Evolutionary conservation across 2,797 vertebrate genomes (phyloP).

Genomic region (Fundulus diaphanus): DNA sequence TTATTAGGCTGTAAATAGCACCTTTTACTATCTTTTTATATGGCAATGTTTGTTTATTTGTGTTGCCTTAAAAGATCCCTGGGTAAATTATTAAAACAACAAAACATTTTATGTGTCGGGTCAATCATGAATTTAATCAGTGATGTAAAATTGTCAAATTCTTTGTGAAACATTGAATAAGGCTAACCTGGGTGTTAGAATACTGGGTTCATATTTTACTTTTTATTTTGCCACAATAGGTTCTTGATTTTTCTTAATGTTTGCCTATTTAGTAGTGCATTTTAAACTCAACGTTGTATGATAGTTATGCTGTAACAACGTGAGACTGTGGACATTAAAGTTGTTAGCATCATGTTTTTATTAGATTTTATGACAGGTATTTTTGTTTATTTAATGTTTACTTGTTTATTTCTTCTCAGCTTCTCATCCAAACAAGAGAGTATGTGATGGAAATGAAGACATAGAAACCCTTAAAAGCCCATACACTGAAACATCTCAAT

Average conservation of each 20-base stretch:
- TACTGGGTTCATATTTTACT: not conserved
- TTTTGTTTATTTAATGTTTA: not conserved
- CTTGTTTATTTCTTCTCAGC: not conserved
- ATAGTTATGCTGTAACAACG: not conserved
- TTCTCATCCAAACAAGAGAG: not conserved
- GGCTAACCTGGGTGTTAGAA: not conserved
- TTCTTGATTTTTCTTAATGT: not conserved
- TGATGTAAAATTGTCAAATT: not conserved
- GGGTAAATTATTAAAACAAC: not conserved
- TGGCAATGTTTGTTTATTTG: not conserved
- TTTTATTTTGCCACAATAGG: not conserved
- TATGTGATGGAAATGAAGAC: not conserved
- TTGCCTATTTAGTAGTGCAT: not conserved
- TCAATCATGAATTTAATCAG: not conserved
- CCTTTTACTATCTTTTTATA: not conserved
- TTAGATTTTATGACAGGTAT: not conserved
- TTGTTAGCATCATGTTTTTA: not conserved
- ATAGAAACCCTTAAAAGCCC: constrained; percentile 42
- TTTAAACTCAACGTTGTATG: not conserved
- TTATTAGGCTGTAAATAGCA: not conserved
- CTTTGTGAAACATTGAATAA: not conserved
- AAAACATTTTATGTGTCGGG: not conserved
- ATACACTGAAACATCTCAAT: constrained; percentile 74
- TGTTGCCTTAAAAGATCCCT: not conserved
- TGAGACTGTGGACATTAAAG: not conserved